Percentiles rank a stretch among this genome's conserved stretches.
Conservation (phyloP, 2,888 invertebrate species). For the Sinentomon sp. region DNA sequence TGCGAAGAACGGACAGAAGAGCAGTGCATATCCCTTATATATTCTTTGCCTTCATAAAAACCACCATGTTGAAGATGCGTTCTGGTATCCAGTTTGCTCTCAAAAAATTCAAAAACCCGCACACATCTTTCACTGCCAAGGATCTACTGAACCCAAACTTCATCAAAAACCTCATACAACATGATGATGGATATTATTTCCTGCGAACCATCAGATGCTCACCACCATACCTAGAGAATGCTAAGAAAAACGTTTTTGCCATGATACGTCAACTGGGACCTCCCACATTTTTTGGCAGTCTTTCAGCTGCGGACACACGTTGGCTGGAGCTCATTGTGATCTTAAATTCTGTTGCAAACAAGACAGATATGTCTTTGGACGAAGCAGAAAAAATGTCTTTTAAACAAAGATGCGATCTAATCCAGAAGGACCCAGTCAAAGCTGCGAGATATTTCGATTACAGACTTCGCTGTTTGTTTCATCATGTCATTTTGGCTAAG, state of each 20-base stretch:
- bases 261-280: conserved; percentile 10
- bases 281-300: conserved; percentile 6
- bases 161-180: conserved; percentile 4
- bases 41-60: too few relatives aligned
- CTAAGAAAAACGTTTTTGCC: conserved; percentile 7
- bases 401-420: too few relatives aligned
- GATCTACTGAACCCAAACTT: neutral
- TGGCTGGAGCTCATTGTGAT: too few relatives aligned
- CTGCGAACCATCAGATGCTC: conserved; percentile 8
- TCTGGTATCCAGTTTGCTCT: too few relatives aligned
- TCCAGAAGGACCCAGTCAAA: conserved; percentile 6
- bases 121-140: conserved; percentile 9
- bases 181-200: conserved; percentile 11
- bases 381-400: too few relatives aligned
- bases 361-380: too few relatives aligned
- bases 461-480: conserved; percentile 3
- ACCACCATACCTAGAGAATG: conserved; percentile 9
- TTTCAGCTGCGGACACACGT: conserved; percentile 9
- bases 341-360: too few relatives aligned
- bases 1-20: too few relatives aligned
- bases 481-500: conserved; percentile 2
- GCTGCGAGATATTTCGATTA: conserved; percentile 9
- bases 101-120: too few relatives aligned
- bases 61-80: too few relatives aligned
- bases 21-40: too few relatives aligned